These are phyloP conservation scores for Emys orbicularis DNA, from an alignment of 2,797 vertebrate species.

Conservation along the genomic window DNA sequence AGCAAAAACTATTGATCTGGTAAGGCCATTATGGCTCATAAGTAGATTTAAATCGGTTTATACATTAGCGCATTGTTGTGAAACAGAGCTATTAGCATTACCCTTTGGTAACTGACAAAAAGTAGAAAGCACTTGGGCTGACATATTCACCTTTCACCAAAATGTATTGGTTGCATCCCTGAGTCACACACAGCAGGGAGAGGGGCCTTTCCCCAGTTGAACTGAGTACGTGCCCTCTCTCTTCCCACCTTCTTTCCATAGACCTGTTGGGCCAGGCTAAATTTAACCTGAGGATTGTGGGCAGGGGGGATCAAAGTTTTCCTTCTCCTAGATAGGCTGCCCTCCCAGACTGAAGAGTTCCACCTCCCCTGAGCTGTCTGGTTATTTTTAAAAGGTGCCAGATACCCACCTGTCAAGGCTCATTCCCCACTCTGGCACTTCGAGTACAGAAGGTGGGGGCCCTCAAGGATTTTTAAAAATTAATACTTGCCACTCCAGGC, in stretches of 20 bases:
- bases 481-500: too few relatives aligned
- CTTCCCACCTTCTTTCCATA: not conserved
- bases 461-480: too few relatives aligned
- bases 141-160: not conserved
- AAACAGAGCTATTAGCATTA: not conserved
- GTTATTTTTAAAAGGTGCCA: not conserved
- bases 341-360: not conserved
- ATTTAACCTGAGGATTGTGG: not conserved
- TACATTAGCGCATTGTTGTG: accelerated
- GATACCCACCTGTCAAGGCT: not conserved
- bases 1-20: conserved; percentile 98
- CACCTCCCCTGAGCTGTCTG: not conserved
- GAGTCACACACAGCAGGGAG: not conserved
- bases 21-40: conserved; percentile 65
- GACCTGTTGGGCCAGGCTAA: not conserved
- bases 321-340: not conserved
- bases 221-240: not conserved
- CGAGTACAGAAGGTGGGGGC: too few relatives aligned
- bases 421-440: too few relatives aligned
- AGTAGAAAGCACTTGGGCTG: not conserved
- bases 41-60: not conserved
- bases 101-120: not conserved
- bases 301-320: not conserved
- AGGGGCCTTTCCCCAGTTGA: not conserved
- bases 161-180: not conserved